Evolutionary conservation across 2,797 vertebrate species (phyloP), one percentile per base, ranked within the genome.

Genomic region (Hypotaenidia philippensis): DNA sequence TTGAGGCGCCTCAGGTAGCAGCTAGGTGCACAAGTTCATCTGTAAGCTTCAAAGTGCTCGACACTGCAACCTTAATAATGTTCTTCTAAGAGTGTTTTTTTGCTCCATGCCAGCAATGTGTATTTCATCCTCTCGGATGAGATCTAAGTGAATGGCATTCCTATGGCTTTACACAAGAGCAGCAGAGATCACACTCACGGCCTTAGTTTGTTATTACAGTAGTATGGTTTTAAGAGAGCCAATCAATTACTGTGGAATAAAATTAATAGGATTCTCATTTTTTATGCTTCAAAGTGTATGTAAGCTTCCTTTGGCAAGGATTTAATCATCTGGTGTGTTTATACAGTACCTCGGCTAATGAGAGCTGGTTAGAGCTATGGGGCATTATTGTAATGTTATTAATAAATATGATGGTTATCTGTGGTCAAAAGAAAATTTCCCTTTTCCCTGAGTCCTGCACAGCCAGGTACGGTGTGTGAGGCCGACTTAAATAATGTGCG

Each of bases 151-250:
- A 89, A 72, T 75, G 57, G 31, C 82, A 52, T 89, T 88, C 65
- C 41, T 85, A 61, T n/a, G 82, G 45, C 66, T 95, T 96, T 89
- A 66, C 76, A 92, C 32, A 71, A 59, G 53, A 61, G 65, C 29
- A 75, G 41, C 27, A 45, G 71, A 83, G 65, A 71, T 86, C 65
- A 72, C 25, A 29, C 50, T 86, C 6, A 15, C 77, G 38, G 13
- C 36, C 22, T 41, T 29, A 20, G 49, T 89, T 94, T 93, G 10
- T 80, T 85, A 50, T 83, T 83, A 70, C 32, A 72, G 27, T 44
- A 56, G 74, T 82, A 87, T 74, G 34, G 45, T 90, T 89, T 96
- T 83, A 75, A 95, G 90, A 85, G 36, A 65, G 13, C 9, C 21
- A 75, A 17, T 41, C 4, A 16, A 71, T 90, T 64, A 57, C 0